phyloP scores from a whole-genome alignment of 2,888 invertebrate species.

The Acronicta leporina region DNA sequence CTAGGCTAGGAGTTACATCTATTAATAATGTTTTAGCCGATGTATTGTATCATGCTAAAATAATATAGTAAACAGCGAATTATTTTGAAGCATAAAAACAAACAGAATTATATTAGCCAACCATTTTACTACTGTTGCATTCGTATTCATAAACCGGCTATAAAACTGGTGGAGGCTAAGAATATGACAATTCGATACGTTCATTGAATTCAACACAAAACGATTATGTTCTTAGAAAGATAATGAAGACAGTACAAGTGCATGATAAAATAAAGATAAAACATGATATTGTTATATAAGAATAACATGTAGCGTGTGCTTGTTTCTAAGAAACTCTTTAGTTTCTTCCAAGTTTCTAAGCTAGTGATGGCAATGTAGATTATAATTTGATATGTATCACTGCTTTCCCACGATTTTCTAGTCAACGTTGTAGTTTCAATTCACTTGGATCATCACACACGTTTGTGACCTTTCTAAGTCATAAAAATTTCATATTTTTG shows the following conservation, averaged over 20 bases:
- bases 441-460: conserved; percentile 37
- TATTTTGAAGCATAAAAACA: no score
- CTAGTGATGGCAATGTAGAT: conserved; percentile 47
- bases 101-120: no score
- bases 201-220: conserved; percentile 28
- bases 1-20: no score
- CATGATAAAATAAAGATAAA: conserved; percentile 37
- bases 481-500: conserved; percentile 24
- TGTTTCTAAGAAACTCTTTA: conserved; percentile 33
- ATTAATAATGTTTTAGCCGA: no score
- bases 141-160: background rate
- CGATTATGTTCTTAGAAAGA: conserved; percentile 39
- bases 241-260: conserved; percentile 19
- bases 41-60: no score
- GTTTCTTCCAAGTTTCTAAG: conserved; percentile 34
- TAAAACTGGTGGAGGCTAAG: conserved; percentile 12
- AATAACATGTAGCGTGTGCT: conserved; percentile 11
- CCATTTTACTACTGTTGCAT: no score
- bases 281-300: conserved; percentile 20
- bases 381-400: conserved; percentile 47
- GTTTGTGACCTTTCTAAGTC: conserved; percentile 43
- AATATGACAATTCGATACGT: conserved; percentile 18
- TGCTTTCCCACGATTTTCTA: conserved; percentile 55
- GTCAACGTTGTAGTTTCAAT: conserved; percentile 36
- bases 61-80: no score